These are phyloP conservation scores for Drosophila teissieri DNA, from an alignment of 1,140 invertebrate genomes.

Conservation along the genomic window DNA sequence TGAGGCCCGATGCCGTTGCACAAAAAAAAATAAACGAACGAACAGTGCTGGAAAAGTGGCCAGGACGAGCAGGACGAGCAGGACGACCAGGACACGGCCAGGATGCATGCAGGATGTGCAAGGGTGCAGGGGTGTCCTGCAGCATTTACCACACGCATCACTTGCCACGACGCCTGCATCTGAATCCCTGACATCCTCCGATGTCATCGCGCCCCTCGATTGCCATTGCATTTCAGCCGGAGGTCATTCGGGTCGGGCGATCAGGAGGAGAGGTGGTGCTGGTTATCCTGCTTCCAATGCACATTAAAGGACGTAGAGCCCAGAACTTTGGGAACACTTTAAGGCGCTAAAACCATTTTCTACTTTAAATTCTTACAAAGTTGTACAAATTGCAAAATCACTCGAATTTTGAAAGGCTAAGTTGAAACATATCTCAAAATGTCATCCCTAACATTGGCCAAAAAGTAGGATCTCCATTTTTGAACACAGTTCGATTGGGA, in stretches of 20 bases:
- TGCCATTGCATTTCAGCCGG: slow-evolving; percentile 16
- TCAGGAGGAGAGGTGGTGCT: neutral
- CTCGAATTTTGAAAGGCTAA: neutral
- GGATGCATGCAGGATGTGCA: neutral
- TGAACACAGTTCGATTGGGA: too few relatives aligned
- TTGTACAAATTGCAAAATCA: too few relatives aligned
- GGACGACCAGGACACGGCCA: too few relatives aligned
- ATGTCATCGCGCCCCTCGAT: slow-evolving; percentile 24
- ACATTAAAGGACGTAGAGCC: neutral
- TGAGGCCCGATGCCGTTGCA: slow-evolving; percentile 15
- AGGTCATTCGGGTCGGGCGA: slow-evolving; percentile 28
- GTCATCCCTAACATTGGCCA: too few relatives aligned
- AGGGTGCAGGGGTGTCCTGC: slow-evolving; percentile 6
- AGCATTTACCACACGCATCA: slow-evolving; percentile 31
- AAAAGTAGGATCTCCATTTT: too few relatives aligned
- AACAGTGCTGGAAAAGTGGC: slow-evolving; percentile 33
- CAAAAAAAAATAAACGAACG: neutral
- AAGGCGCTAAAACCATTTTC: too few relatives aligned
- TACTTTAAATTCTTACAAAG: too few relatives aligned
- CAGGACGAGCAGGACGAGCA: neutral
- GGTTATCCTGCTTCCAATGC: neutral
- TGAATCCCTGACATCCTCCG: neutral
- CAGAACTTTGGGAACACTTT: too few relatives aligned
- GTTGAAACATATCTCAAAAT: too few relatives aligned
- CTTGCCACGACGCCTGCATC: slow-evolving; percentile 18